Evolutionary conservation across 2,113 vertebrate genomes (phyloP), one percentile per base, ranked within the genome.

Genomic region (Clarias batrachus): DNA sequence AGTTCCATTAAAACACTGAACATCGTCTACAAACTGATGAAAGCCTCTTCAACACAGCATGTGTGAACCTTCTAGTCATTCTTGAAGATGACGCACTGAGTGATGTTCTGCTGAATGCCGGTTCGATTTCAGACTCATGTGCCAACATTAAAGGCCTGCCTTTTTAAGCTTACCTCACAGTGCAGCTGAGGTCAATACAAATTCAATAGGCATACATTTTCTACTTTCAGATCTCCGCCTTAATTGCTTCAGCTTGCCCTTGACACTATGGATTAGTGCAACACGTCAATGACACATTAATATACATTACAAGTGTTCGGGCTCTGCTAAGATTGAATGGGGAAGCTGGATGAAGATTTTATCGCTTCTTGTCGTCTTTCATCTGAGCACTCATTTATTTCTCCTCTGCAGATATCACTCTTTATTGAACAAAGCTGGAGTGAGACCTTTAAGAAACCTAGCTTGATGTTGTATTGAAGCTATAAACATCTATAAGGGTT

Each of bases 281-380:
- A 83, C 80, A 88, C 87, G 83, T 83, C 84, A 70, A 57, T 85
- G 79, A 78, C 68, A 76, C 73, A 66, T 86, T 86, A 86, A 78
- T 86, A 88, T 86, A 86, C 84, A 88, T 86, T 85, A 82, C 80
- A 88, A 60, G 70, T 57, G 52, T 68, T 54, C 71, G 71, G 80
- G 17, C 81, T 70, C 48, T 56, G 71, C 80, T 78, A 48, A 70
- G 85, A 73, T 76, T 74, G 71, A 74, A 82, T 21, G 41, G 59
- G 60, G 41, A 63, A 65, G 30, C 41, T 56, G 52, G 62, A 76
- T 56, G 41, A 82, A 82, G 71, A 76, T 87, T 87, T 83, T 77
- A 87, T 87, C 81, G 10, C 70, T 52, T 66, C 70, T 76, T 82
- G 81, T 83, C 85, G 82, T 65, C 57, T 81, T 63, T 82, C 27